Base-by-base conservation (phyloP, 2,797 vertebrate genomes). In the Mormyrops attenuatus region DNA sequence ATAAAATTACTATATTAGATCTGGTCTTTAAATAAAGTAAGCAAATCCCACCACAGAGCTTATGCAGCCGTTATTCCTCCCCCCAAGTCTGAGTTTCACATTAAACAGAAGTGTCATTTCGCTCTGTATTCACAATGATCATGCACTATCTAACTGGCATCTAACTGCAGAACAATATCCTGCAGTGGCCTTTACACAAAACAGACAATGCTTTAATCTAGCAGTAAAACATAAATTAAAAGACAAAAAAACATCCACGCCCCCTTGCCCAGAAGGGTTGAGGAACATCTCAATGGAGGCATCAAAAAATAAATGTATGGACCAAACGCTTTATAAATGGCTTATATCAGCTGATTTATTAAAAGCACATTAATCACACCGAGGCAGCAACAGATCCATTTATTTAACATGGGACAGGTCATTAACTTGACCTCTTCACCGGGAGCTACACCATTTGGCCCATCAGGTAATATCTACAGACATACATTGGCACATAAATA, bases 1-100 rank as follows among this genome's bases (percentile, higher is more conserved):
- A 89, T 84, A 89, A 90, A 90, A 90, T 90, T 85, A 89, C 84
- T 89, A 60, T 89, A 89, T 88, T 89, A 73, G 84, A 20, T 87
- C 49, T 86, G 88, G 57, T 88, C 88, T 90, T 89, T 90, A 87
- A 90, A 89, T 49, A 87, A 86, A 90, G 41, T n/a, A 87, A 88
- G 41, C 50, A 89, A 80, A 90, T 87, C 80, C 88, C 52, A 53
- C 53, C 55, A 17, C 88, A 89, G 85, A 30, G 26, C 69, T 77
- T 47, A 89, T 63, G 52, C 55, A 52, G 69, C 8, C 26, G 7
- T 50, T 86, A 50, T 49, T 47, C 5, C 22, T 63, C 13, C 20
- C 57, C n/a, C 9, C 3, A 52, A 53, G 20, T 17, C 17, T 38
- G 15, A 41, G 2, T 9, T 69, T 52, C 20, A 52, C 44, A 30